A percentile compares a stretch with the other conserved stretches of the same genome.
Evolutionary conservation across 2,888 invertebrate genomes (phyloP).

Genomic region (Ormyrus nitidulus): DNA sequence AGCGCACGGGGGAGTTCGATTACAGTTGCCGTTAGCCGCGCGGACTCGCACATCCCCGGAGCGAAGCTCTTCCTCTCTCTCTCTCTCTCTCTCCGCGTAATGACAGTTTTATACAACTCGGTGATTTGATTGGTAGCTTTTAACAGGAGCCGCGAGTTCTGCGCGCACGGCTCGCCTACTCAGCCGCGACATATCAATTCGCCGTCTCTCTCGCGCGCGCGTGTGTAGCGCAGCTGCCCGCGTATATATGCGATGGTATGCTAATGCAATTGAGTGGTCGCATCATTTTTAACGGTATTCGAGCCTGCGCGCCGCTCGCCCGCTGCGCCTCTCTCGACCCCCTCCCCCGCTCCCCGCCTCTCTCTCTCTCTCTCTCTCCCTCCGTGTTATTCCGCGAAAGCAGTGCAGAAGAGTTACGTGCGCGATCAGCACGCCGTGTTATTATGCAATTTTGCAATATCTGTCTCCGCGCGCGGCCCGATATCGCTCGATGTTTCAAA

Average conservation of each 20-base stretch:
- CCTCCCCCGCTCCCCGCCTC: not conserved
- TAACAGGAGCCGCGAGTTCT: slow-evolving; percentile 25
- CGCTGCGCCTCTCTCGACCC: not conserved
- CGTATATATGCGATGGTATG: slow-evolving; percentile 15
- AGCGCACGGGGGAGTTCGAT: slow-evolving; percentile 21
- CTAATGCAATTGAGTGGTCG: slow-evolving; percentile 44
- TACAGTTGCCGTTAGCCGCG: slow-evolving; percentile 23
- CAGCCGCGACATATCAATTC: slow-evolving; percentile 36
- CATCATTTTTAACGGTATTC: slow-evolving; percentile 46
- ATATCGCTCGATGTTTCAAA: slow-evolving; percentile 17
- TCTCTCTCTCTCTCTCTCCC: not conserved
- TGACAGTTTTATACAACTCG: slow-evolving; percentile 43
- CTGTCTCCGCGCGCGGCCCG: slow-evolving; percentile 13
- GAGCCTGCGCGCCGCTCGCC: not conserved
- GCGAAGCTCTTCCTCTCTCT: not conserved
- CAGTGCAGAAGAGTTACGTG: slow-evolving; percentile 44
- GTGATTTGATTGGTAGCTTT: slow-evolving; percentile 44
- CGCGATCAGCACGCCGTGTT: slow-evolving; percentile 29
- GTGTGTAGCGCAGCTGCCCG: not conserved
- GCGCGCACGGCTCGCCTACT: not conserved
- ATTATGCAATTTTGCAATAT: slow-evolving; percentile 45
- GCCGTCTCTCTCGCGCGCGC: not conserved
- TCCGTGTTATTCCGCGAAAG: slow-evolving; percentile 8
- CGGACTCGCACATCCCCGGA: not conserved
- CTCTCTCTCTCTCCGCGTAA: not conserved